Base-by-base conservation (phyloP, 2,113 vertebrate species). In the Condylura cristata region DNA sequence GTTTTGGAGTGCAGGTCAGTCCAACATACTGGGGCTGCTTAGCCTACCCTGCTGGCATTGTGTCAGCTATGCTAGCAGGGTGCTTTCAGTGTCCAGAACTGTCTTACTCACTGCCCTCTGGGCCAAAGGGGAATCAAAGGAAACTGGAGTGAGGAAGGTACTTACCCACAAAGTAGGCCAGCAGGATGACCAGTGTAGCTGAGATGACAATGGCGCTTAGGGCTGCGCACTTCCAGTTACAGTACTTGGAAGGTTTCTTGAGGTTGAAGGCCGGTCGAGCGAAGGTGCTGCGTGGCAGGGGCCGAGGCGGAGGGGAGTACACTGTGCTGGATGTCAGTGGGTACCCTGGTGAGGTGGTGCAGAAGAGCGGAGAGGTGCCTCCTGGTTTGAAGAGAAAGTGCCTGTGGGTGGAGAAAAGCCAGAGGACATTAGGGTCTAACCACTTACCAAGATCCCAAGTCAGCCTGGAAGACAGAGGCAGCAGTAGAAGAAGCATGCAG, bases 361-460 rank as follows among this genome's bases (percentile, higher is more conserved):
- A 99, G 98, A 99, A 99, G 97, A 99, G 99, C 1, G 99, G 99
- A 83, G 99, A 99, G 53, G 99, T 99, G 92, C 99, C 99, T 94
- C 99, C 99, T 2, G 99, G 99, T 98, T 99, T 99, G 98, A 99
- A 99, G 79, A 99, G 98, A 98, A 99, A 99, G 98, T 99, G 99
- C 98, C 99, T 99, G 98, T 30, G 95, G 97, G 90, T 70, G 86
- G 94, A 98, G 97, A 98, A 96, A 83, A 97, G 86, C 11, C 11
- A 9, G 66, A 30, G 51, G 72, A 72, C 0, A 0, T 96, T 85
- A 96, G 83, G 37, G 44, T 26, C 44, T 72, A 88, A 28, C 0
- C 0, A 48, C 34, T 46, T 51, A 2, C 30, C 51, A 53, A 88
- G 66, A 86, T 2, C 78, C 86, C 76, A 88, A 94, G 82, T 88